phyloP scores from a whole-genome alignment of 2,888 invertebrate species.

The Chironomus riparius region DNA sequence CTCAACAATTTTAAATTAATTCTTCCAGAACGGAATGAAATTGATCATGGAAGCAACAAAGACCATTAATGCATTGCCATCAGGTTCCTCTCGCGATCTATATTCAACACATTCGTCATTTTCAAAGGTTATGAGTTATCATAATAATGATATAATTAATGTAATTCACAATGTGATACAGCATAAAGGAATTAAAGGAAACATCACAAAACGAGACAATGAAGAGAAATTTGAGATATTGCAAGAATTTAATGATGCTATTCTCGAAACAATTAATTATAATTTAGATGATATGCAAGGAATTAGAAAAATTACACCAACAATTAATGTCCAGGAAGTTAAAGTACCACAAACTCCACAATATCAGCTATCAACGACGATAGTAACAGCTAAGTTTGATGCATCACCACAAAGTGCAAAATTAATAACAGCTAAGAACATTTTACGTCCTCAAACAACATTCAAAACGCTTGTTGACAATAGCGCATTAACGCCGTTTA shows the following conservation, averaged over 20 bases:
- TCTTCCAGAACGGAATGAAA: slow-evolving; percentile 54
- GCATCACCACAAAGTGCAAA: slow-evolving; percentile 35
- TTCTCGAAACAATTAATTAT: slow-evolving; percentile 71
- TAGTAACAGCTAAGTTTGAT: not conserved
- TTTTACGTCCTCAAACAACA: slow-evolving; percentile 70
- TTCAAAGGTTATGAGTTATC: slow-evolving; percentile 52
- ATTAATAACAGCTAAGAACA: slow-evolving; percentile 60
- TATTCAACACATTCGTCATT: slow-evolving; percentile 72
- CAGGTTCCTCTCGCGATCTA: slow-evolving; percentile 59
- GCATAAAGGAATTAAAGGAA: slow-evolving; percentile 48
- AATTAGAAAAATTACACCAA: slow-evolving; percentile 46
- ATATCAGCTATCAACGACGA: not conserved
- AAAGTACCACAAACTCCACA: slow-evolving; percentile 30
- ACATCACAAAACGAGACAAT: slow-evolving; percentile 46
- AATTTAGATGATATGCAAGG: slow-evolving; percentile 60
- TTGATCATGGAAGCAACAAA: slow-evolving; percentile 59
- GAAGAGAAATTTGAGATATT: slow-evolving; percentile 68
- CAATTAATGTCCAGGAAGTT: slow-evolving; percentile 42
- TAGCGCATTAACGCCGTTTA: slow-evolving; percentile 59
- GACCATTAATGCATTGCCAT: slow-evolving; percentile 61
- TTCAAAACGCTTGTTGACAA: slow-evolving; percentile 85
- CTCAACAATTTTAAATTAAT: slow-evolving; percentile 3
- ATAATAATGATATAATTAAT: slow-evolving; percentile 50
- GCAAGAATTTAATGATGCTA: slow-evolving; percentile 71
- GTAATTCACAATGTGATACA: slow-evolving; percentile 49